These are phyloP conservation scores for Acanthurus lineatus DNA, from an alignment of 2,797 vertebrate genomes.

Conservation along the genomic window DNA sequence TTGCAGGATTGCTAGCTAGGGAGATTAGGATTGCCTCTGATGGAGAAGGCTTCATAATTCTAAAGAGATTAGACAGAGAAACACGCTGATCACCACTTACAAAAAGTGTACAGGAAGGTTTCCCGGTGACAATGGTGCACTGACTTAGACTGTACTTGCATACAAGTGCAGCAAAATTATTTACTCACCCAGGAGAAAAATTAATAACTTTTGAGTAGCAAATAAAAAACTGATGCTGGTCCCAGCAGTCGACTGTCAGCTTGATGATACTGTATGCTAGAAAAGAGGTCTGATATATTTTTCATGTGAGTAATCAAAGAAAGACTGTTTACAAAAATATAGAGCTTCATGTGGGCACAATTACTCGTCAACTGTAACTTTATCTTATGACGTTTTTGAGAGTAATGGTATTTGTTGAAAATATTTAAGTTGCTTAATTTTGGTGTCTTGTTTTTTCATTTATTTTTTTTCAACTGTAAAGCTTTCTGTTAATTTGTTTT, in stretches of 20 bases:
- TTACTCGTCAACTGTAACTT: too few species aligned
- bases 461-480: too few species aligned
- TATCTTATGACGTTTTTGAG: too few species aligned
- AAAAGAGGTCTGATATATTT: not conserved
- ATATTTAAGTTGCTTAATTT: not conserved
- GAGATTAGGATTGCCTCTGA: conserved; percentile 70
- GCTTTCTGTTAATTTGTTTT: too few species aligned
- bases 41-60: conserved; percentile 63
- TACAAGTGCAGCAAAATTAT: not conserved
- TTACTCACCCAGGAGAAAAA: not conserved
- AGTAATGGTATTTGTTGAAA: not conserved
- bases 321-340: too few species aligned
- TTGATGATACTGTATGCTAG: not conserved
- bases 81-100: conserved; percentile 51
- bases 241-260: not conserved
- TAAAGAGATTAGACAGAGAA: conserved; percentile 66
- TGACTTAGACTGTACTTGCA: not conserved
- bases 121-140: conserved; percentile 19
- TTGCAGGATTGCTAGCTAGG: conserved; percentile 56
- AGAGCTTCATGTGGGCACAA: too few species aligned
- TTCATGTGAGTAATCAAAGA: too few species aligned
- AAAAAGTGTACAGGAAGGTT: conserved; percentile 43
- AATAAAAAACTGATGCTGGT: not conserved
- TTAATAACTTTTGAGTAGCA: not conserved
- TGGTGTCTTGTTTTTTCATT: too few species aligned